phyloP scores from a whole-genome alignment of 2,888 invertebrate genomes.

The Arctia plantaginis region DNA sequence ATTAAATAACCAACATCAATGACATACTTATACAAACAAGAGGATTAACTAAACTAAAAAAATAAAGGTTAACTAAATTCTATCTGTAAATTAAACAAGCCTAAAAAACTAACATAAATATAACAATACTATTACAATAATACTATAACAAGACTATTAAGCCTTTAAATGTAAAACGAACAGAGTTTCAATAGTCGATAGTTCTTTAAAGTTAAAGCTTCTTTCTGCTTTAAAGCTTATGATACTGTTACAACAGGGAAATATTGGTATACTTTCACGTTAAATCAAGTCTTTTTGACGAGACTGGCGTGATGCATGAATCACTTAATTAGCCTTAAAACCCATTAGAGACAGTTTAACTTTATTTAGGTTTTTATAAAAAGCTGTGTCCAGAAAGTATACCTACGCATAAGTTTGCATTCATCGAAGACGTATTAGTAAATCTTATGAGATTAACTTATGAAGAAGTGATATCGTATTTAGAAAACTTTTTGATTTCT shows the following conservation, averaged over 20 bases:
- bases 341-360: neutral
- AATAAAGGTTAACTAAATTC: no score
- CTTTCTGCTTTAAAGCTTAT: neutral
- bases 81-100: no score
- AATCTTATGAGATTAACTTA: neutral
- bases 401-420: no score
- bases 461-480: neutral
- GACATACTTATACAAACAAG: no score
- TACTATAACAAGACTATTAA: no score
- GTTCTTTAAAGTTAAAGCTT: neutral
- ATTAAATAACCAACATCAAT: neutral
- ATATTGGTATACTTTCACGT: neutral
- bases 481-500: neutral
- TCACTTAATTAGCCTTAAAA: neutral
- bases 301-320: neutral
- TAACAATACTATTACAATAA: no score
- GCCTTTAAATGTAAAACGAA: no score
- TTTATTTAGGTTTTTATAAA: no score
- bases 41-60: no score
- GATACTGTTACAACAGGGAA: no score
- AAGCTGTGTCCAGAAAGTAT: neutral
- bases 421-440: neutral
- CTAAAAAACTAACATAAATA: no score
- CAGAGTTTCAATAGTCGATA: no score
- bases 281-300: neutral